A percentile compares a stretch with the other conserved stretches of the same genome.
Conservation (phyloP, 2,888 invertebrate species). For the Temnothorax rugatulus region DNA sequence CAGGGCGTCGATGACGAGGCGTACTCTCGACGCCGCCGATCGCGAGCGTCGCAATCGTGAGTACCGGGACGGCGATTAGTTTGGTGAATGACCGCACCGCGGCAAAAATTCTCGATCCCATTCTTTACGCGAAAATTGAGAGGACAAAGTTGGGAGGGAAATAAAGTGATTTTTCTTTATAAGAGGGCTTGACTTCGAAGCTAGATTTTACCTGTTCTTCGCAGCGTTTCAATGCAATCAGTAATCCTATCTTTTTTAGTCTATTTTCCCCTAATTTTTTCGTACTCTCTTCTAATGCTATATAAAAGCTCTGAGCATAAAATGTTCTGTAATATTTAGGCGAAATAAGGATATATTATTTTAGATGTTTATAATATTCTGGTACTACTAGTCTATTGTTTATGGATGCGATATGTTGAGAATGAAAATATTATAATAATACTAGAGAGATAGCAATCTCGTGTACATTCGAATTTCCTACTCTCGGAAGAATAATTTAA, state of each 20-base stretch:
- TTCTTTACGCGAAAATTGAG: neutral
- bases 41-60: conserved; percentile 65
- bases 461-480: neutral
- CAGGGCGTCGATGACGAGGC: conserved; percentile 71
- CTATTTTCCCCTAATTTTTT: neutral
- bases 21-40: conserved; percentile 60
- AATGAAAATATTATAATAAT: neutral
- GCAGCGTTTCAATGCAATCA: neutral
- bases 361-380: neutral
- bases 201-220: neutral
- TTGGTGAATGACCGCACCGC: conserved; percentile 72
- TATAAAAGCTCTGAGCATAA: neutral
- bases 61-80: conserved; percentile 63
- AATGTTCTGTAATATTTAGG: neutral
- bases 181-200: neutral
- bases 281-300: neutral
- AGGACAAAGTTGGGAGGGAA: neutral
- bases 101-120: conserved; percentile 15
- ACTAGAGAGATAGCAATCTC: neutral
- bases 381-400: neutral
- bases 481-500: neutral
- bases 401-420: neutral
- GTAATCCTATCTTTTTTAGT: neutral
- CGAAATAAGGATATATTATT: neutral
- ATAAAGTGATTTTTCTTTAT: neutral